These are phyloP conservation scores for Eupeodes latifasciatus DNA, from an alignment of 2,888 invertebrate genomes.

Conservation along the genomic window DNA sequence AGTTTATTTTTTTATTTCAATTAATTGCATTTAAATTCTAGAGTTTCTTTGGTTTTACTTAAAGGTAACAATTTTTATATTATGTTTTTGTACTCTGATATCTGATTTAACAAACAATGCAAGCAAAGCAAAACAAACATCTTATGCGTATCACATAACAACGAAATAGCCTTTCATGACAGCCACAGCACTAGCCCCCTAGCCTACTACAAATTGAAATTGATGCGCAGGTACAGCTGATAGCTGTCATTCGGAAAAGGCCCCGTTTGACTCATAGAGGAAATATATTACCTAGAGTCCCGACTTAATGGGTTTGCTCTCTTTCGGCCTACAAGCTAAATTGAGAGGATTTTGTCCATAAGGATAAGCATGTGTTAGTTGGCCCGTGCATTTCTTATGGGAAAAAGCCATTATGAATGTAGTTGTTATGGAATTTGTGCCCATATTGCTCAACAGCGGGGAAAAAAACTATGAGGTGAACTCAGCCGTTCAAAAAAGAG, in stretches of 20 bases:
- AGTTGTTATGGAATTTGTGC: too few species aligned
- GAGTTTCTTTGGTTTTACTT: conserved; percentile 6
- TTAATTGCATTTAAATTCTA: background rate
- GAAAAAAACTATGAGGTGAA: too few species aligned
- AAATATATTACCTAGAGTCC: too few species aligned
- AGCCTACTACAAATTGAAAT: background rate
- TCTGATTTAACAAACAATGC: background rate
- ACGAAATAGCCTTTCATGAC: background rate
- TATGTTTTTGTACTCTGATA: background rate
- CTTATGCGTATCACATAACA: conserved; percentile 30
- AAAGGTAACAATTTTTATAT: background rate
- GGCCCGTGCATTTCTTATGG: too few species aligned
- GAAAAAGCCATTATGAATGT: too few species aligned
- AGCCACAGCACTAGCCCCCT: too few species aligned
- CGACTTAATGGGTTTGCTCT: too few species aligned
- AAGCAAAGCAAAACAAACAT: conserved; percentile 48
- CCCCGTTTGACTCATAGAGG: background rate
- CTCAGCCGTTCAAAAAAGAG: too few species aligned
- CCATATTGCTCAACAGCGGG: too few species aligned
- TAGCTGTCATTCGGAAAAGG: background rate
- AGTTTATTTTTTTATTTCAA: background rate
- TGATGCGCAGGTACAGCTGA: conserved; percentile 7
- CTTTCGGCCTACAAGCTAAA: too few species aligned
- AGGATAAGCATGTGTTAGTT: too few species aligned
- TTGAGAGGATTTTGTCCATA: too few species aligned